These are phyloP conservation scores for Coturnix japonica DNA, from an alignment of 2,113 vertebrate species.

Conservation along the genomic window DNA sequence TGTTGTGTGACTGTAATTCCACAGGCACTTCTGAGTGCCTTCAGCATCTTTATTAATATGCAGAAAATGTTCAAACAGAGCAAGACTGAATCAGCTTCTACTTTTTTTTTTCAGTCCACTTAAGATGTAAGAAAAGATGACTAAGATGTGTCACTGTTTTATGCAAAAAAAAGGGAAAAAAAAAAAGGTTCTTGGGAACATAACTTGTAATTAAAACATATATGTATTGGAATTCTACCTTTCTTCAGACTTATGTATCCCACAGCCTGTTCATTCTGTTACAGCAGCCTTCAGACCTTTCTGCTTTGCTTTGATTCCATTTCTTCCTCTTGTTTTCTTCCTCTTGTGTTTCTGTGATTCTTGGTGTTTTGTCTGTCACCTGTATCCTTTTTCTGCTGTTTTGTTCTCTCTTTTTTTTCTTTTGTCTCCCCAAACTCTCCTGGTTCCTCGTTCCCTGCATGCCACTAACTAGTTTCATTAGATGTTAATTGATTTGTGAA, in stretches of 20 bases:
- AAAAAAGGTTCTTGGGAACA: slow-evolving; percentile 38
- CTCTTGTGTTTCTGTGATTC: slow-evolving; percentile 42
- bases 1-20: accelerated
- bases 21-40: neutral
- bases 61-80: neutral
- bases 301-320: slow-evolving; percentile 53
- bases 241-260: slow-evolving; percentile 36
- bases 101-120: neutral
- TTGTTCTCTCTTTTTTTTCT: neutral
- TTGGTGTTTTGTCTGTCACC: slow-evolving; percentile 17
- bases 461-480: slow-evolving; percentile 90
- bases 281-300: neutral
- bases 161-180: neutral
- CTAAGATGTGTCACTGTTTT: neutral
- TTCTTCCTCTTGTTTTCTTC: slow-evolving; percentile 43
- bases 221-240: neutral
- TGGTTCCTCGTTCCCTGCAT: slow-evolving; percentile 84
- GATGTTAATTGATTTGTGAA: slow-evolving; percentile 90
- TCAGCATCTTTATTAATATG: neutral
- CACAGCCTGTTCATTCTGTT: neutral
- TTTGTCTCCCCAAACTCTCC: slow-evolving; percentile 63
- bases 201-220: slow-evolving; percentile 12
- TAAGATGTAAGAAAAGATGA: neutral
- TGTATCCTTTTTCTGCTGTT: neutral
- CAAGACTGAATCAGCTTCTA: neutral